A percentile compares a stretch with the other conserved stretches of the same genome.
phyloP scores from a whole-genome alignment of 2,113 vertebrate genomes.

The Eurystomus gularis region DNA sequence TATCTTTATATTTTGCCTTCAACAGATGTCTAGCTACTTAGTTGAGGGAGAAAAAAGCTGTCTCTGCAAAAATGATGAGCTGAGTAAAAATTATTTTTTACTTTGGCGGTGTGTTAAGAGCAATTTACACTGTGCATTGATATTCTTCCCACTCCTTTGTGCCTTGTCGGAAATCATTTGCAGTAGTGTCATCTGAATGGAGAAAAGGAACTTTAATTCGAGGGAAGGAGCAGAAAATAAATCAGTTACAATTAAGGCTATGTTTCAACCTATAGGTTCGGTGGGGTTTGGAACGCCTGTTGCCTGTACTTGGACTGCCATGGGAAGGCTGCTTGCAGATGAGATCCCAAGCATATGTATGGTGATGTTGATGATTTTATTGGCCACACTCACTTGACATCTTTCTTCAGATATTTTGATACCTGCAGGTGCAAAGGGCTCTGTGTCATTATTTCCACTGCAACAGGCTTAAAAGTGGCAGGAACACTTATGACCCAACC shows the following conservation, averaged over 20 bases:
- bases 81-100: neutral
- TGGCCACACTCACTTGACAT: fast-evolving
- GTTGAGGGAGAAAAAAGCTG: neutral
- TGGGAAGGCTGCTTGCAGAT: neutral
- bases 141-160: neutral
- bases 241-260: neutral
- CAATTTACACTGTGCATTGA: neutral
- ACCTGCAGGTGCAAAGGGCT: neutral
- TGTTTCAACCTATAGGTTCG: neutral
- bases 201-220: neutral
- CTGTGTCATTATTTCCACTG: neutral
- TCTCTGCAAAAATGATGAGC: conserved; percentile 24
- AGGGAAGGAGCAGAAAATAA: neutral
- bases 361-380: neutral
- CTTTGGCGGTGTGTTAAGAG: neutral
- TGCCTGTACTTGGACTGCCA: neutral
- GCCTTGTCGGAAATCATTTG: neutral
- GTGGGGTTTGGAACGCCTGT: neutral
- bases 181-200: neutral
- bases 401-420: neutral
- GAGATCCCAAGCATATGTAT: neutral
- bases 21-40: conserved; percentile 9
- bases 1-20: conserved; percentile 32
- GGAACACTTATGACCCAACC: neutral
- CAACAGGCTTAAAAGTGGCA: neutral